phyloP scores from a whole-genome alignment of 2,888 invertebrate species.

The Mythimna ferrago region DNA sequence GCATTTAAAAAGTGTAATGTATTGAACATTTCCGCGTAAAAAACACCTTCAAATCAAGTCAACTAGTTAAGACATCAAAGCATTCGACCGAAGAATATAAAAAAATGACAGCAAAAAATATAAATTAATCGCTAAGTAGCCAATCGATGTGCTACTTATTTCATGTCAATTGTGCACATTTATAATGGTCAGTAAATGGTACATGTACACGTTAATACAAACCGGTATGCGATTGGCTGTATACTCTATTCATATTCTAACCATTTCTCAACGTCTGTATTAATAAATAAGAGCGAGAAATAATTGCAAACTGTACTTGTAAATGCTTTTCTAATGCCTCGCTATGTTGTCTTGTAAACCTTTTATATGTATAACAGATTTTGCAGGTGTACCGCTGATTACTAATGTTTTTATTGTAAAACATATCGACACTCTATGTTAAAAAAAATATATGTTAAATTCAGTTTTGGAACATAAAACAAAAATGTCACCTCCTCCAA shows the following conservation, averaged over 20 bases:
- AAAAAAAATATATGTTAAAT: too few species aligned
- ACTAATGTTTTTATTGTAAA: neutral
- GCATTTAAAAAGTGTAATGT: slow-evolving; percentile 55
- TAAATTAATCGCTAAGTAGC: slow-evolving; percentile 67
- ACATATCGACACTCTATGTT: too few species aligned
- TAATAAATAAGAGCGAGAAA: slow-evolving; percentile 49
- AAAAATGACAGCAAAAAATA: slow-evolving; percentile 59
- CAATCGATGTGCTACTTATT: slow-evolving; percentile 62
- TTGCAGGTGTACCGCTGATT: neutral
- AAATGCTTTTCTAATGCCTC: slow-evolving; percentile 36
- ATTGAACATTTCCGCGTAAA: slow-evolving; percentile 53
- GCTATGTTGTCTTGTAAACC: slow-evolving; percentile 35
- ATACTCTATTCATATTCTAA: slow-evolving; percentile 46
- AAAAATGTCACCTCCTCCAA: neutral
- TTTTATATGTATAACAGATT: slow-evolving; percentile 9
- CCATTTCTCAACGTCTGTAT: slow-evolving; percentile 61
- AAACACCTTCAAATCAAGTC: slow-evolving; percentile 54
- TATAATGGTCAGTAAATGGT: slow-evolving; percentile 50
- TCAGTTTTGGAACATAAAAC: neutral
- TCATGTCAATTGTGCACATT: slow-evolving; percentile 60
- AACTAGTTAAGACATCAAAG: slow-evolving; percentile 70
- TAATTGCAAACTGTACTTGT: slow-evolving; percentile 43
- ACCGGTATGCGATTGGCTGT: slow-evolving; percentile 58
- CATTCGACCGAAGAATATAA: slow-evolving; percentile 62
- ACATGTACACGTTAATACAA: slow-evolving; percentile 44